Percentiles rank a stretch among this genome's conserved stretches.
Conservation (phyloP, 2,888 invertebrate genomes). For the Eubasilissa splendida region DNA sequence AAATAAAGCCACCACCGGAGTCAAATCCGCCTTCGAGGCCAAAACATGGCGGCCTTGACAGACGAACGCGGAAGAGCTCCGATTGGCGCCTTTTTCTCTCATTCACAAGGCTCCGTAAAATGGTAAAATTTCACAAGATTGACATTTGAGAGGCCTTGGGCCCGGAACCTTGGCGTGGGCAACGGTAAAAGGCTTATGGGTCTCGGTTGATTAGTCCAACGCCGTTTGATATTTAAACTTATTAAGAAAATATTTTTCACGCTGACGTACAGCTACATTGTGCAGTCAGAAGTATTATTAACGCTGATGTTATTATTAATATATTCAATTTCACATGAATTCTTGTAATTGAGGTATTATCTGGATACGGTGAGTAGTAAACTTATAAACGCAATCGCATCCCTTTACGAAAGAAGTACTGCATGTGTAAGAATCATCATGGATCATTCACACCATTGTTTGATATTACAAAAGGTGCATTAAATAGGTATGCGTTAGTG, state of each 20-base stretch:
- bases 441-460: too few species aligned
- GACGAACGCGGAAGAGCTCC: slow-evolving; percentile 42
- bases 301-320: too few species aligned
- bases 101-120: slow-evolving; percentile 41
- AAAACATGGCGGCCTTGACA: slow-evolving; percentile 42
- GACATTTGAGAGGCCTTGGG: slow-evolving; percentile 47
- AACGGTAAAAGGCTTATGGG: slow-evolving; percentile 36
- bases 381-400: too few species aligned
- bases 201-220: too few species aligned
- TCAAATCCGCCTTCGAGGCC: slow-evolving; percentile 29
- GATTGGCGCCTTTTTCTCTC: slow-evolving; percentile 45
- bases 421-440: not conserved
- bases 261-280: too few species aligned
- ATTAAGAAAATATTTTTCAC: too few species aligned
- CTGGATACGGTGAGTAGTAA: too few species aligned
- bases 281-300: too few species aligned
- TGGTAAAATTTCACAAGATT: slow-evolving; percentile 39
- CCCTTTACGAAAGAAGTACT: not conserved
- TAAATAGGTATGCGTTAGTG: too few species aligned
- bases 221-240: too few species aligned
- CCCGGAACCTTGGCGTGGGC: slow-evolving; percentile 36
- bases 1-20: too few species aligned
- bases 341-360: not conserved
- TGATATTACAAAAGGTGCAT: too few species aligned
- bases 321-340: not conserved